phyloP scores from a whole-genome alignment of 2,888 invertebrate species.

The Conops quadrifasciatus region DNA sequence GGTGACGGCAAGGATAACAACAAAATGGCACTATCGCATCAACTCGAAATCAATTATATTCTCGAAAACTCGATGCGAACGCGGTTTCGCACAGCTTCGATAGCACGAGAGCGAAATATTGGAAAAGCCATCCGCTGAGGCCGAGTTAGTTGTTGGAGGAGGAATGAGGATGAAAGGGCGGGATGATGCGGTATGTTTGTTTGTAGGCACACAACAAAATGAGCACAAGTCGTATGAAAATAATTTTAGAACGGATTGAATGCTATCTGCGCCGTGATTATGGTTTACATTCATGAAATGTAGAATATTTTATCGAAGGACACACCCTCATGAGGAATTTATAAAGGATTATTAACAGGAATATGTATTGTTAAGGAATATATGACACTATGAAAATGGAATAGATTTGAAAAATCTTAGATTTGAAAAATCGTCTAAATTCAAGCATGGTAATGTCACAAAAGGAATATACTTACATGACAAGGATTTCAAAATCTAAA shows the following conservation, averaged over 20 bases:
- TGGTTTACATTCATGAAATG: not conserved
- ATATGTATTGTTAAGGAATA: too few relatives aligned
- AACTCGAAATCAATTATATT: conserved; percentile 35
- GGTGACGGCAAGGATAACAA: conserved; percentile 1
- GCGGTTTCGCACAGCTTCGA: conserved; percentile 12
- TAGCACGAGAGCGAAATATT: conserved; percentile 26
- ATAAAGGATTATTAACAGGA: not conserved
- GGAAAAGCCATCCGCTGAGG: conserved; percentile 12
- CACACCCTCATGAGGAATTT: not conserved
- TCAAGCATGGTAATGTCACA: too few relatives aligned
- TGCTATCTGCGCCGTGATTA: not conserved
- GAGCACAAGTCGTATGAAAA: conserved; percentile 32
- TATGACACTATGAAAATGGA: too few relatives aligned
- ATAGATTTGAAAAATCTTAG: too few relatives aligned
- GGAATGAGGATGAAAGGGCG: not conserved
- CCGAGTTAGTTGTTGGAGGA: not conserved
- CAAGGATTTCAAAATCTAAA: too few relatives aligned
- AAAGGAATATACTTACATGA: too few relatives aligned
- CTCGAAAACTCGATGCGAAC: conserved; percentile 21
- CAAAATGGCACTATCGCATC: conserved; percentile 20
- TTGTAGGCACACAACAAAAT: conserved; percentile 16
- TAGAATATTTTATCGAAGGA: not conserved
- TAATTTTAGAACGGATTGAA: conserved; percentile 28
- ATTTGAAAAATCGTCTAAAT: too few relatives aligned
- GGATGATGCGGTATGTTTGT: not conserved